Conservation (phyloP, 2,888 invertebrate genomes). For the Antheraea yamamai region DNA sequence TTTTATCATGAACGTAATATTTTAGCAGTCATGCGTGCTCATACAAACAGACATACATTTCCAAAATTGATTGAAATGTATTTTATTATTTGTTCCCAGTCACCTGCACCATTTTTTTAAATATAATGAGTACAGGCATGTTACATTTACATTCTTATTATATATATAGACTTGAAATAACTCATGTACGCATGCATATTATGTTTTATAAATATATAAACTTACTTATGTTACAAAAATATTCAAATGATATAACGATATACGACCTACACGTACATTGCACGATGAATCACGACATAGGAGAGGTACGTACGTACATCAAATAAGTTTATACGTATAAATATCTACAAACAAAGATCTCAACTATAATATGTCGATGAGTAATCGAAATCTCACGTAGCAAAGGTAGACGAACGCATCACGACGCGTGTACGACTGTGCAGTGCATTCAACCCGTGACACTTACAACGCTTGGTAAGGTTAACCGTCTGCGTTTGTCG, state of each 20-base stretch:
- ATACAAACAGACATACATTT: too few species aligned
- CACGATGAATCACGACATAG: neutral
- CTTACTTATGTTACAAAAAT: neutral
- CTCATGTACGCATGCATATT: too few species aligned
- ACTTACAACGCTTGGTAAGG: constrained; percentile 23
- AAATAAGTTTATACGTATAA: constrained; percentile 13
- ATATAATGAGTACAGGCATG: too few species aligned
- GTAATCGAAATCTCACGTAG: constrained; percentile 36
- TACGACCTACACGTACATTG: neutral
- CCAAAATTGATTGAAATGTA: too few species aligned
- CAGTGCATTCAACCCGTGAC: constrained; percentile 50
- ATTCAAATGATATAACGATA: neutral
- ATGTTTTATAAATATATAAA: neutral
- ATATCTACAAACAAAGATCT: constrained; percentile 30
- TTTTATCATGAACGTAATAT: too few species aligned
- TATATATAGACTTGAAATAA: too few species aligned
- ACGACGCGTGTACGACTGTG: constrained; percentile 23
- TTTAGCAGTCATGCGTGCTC: too few species aligned
- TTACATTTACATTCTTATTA: too few species aligned
- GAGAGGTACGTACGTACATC: constrained; percentile 1
- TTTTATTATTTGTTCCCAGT: too few species aligned
- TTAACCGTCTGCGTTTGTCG: neutral
- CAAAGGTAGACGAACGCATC: constrained; percentile 44
- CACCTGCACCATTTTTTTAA: too few species aligned
- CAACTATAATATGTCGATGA: constrained; percentile 46